Evolutionary conservation across 2,797 vertebrate genomes (phyloP), one percentile per base, ranked within the genome.

Genomic region (Hafferia zeledoni): DNA sequence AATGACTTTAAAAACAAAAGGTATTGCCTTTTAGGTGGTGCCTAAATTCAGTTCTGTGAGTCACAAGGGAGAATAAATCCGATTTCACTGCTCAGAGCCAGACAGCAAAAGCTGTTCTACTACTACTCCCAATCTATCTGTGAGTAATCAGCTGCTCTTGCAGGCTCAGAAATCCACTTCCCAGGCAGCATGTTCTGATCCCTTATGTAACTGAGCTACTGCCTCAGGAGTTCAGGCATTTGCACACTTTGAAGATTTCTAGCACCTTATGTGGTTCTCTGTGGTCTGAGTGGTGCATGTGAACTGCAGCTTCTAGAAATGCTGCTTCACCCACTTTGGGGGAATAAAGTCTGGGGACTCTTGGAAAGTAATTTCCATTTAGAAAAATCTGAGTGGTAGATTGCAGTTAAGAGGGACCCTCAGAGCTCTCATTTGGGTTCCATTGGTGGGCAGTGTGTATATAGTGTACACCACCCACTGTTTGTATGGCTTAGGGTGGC

Each of bases 1-100:
- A 17, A 44, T 13, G 23, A 41, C 35, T 74, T 84, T 46, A n/a
- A 89, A 92, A 92, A 79, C 71, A 89, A 95, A 90, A 93, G 81
- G 83, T 94, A 77, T 64, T 92, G 67, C 83, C 75, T 89, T 84
- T 50, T 46, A 79, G 76, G 52, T 81, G 59, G 70, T 50, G 60
- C 92, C 85, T 89, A 90, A 93, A 83, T 57, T 64, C 82, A 81
- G 90, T 85, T 88, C 47, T 17, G 5, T 92, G 83, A 95, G 94
- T 90, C 93, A 96, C 81, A 68, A 69, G 86, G 86, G 55, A 95
- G 80, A 93, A 87, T 31, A 95, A 92, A 85, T 79, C 52, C 0
- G 1, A 72, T 16, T 86, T 64, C 33, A 41, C 63, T 83, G 80
- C 90, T 94, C 77, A 8, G 43, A 84, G 90, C 18, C 83, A 95